These are phyloP conservation scores for Philypnodon macrostomus DNA, from an alignment of 2,797 vertebrate species.

Conservation along the genomic window DNA sequence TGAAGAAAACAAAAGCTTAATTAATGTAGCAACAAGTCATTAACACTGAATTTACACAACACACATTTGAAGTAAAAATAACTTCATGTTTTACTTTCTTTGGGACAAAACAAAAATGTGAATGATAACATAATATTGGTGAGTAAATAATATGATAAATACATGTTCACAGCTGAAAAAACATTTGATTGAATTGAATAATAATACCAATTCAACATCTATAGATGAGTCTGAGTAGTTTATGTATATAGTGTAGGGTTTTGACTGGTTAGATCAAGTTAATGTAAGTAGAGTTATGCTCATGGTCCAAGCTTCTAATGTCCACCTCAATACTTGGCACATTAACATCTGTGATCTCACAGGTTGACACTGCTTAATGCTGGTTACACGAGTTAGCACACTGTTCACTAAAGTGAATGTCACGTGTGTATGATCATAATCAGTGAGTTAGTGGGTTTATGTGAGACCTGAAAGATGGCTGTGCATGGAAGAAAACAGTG, in stretches of 20 bases:
- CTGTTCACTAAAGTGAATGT: background rate
- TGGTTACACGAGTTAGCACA: slow-evolving; percentile 1
- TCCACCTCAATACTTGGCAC: slow-evolving; percentile 1
- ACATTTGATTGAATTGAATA: slow-evolving; percentile 40
- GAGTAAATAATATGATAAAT: slow-evolving; percentile 50
- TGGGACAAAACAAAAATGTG: slow-evolving; percentile 33
- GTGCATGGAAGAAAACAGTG: slow-evolving; percentile 24
- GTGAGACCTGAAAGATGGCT: slow-evolving; percentile 10
- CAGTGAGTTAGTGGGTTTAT: slow-evolving; percentile 4
- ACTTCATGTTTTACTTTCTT: slow-evolving; percentile 26
- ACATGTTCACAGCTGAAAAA: slow-evolving; percentile 55
- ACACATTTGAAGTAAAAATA: slow-evolving; percentile 11
- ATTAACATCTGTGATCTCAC: slow-evolving; percentile 1
- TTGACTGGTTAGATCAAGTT: slow-evolving; percentile 12
- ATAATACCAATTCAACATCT: slow-evolving; percentile 2
- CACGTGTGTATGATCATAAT: background rate
- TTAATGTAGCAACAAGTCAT: slow-evolving; percentile 9
- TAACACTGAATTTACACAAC: slow-evolving; percentile 24
- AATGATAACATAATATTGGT: slow-evolving; percentile 13
- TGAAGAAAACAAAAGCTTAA: background rate
- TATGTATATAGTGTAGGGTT: background rate
- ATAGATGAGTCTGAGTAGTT: too few relatives aligned
- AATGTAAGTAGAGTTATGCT: slow-evolving; percentile 10
- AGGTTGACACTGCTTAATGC: slow-evolving; percentile 10
- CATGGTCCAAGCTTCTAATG: slow-evolving; percentile 17